Evolutionary conservation across 2,113 vertebrate genomes (phyloP).

Genomic region (Alaudala cheleensis): DNA sequence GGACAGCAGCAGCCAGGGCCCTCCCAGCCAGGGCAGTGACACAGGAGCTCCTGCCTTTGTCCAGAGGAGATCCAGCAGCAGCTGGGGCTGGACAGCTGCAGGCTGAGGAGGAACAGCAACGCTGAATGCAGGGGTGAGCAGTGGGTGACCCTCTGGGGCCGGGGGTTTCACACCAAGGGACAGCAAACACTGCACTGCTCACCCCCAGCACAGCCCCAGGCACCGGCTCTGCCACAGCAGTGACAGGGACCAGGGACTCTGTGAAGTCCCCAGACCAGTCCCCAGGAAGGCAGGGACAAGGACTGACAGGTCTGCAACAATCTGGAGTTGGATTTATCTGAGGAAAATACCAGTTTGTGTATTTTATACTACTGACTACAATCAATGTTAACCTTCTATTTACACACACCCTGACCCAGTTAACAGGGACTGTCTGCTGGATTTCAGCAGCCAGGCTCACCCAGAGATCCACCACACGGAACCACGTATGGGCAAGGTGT

Average conservation of each 20-base stretch:
- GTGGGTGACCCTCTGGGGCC: not conserved
- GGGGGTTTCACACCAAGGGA: accelerated
- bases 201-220: accelerated
- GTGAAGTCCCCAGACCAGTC: accelerated
- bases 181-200: accelerated
- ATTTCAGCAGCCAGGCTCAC: not conserved
- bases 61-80: not conserved
- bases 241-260: accelerated
- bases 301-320: not conserved
- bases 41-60: accelerated
- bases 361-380: not conserved
- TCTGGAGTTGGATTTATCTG: not conserved
- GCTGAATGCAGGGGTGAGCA: not conserved
- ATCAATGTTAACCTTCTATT: not conserved
- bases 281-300: not conserved
- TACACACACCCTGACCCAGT: not conserved
- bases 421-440: not conserved
- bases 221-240: accelerated
- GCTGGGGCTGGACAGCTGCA: not conserved
- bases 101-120: not conserved
- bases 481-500: not conserved
- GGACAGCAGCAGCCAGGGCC: accelerated
- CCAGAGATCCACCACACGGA: not conserved
- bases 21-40: accelerated
- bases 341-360: not conserved